phyloP scores from a whole-genome alignment of 2,888 invertebrate genomes.

The Scaptomyza reducta region DNA sequence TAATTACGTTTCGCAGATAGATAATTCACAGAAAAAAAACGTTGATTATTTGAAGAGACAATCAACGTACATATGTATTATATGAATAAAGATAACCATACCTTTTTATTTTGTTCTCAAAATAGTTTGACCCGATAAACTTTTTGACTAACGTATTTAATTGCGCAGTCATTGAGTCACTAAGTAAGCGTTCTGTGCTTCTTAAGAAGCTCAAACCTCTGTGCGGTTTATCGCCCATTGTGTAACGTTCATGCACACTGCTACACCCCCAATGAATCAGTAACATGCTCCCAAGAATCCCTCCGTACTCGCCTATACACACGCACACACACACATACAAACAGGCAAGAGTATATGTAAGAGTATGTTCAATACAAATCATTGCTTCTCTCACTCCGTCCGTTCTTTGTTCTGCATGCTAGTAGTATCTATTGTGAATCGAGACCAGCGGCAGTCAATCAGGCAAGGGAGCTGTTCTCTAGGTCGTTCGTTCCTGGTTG shows the following conservation, averaged over 20 bases:
- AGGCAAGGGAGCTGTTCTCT: constrained; percentile 9
- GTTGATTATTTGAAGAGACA: not conserved
- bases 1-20: not conserved
- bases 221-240: constrained; percentile 8
- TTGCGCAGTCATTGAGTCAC: constrained; percentile 28
- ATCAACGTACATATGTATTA: not conserved
- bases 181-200: not conserved
- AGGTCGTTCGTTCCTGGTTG: constrained; percentile 21
- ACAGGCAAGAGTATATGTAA: not conserved
- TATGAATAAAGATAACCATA: not conserved
- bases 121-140: constrained; percentile 9
- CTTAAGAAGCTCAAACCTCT: constrained; percentile 13
- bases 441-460: constrained; percentile 24
- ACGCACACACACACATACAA: not conserved
- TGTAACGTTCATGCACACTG: not conserved
- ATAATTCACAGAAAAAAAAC: too few species aligned
- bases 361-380: constrained; percentile 7
- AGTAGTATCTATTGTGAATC: constrained; percentile 14
- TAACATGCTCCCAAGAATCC: not conserved
- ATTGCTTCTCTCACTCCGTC: constrained; percentile 3
- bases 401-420: not conserved
- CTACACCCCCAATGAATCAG: constrained; percentile 1
- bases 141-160: constrained; percentile 20
- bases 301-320: not conserved
- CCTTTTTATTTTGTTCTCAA: not conserved